Conservation (phyloP, 2,113 vertebrate species). For the Solea senegalensis region DNA sequence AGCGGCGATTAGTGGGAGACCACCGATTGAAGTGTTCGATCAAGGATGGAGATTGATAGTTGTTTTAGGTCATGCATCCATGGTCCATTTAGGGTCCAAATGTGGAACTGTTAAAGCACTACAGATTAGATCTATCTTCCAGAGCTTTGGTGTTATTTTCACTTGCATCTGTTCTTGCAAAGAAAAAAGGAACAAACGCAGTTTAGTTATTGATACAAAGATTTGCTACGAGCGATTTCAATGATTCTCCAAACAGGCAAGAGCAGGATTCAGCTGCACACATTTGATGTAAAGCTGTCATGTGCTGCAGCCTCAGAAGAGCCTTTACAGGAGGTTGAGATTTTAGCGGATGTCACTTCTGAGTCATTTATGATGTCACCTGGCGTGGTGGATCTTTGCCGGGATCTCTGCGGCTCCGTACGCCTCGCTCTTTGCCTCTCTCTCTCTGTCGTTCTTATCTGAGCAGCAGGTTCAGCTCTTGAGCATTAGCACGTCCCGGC, state of each 20-base stretch:
- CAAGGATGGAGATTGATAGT: too few species aligned
- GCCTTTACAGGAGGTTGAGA: slow-evolving; percentile 53
- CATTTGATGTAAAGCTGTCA: slow-evolving; percentile 53
- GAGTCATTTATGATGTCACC: slow-evolving; percentile 62
- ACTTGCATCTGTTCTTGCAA: slow-evolving; percentile 3
- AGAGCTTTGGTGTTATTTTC: slow-evolving; percentile 7
- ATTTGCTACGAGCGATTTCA: background rate
- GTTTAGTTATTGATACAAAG: background rate
- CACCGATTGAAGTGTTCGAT: too few species aligned
- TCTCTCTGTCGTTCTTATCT: slow-evolving; percentile 20
- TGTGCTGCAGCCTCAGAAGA: slow-evolving; percentile 42
- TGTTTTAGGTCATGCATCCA: too few species aligned
- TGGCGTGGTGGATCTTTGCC: slow-evolving; percentile 29
- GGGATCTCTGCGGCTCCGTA: slow-evolving; percentile 2
- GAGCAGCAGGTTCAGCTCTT: slow-evolving; percentile 61
- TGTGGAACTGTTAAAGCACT: slow-evolving; percentile 5
- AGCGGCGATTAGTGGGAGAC: too few species aligned
- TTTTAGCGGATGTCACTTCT: slow-evolving; percentile 45
- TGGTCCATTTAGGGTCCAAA: too few species aligned
- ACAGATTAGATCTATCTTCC: slow-evolving; percentile 30
- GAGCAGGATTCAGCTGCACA: slow-evolving; percentile 9
- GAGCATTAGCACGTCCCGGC: slow-evolving; percentile 55
- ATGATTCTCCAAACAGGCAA: slow-evolving; percentile 6
- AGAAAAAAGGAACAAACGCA: background rate
- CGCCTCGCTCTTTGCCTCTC: slow-evolving; percentile 14